phyloP scores from a whole-genome alignment of 2,113 vertebrate genomes.

The Tinamus guttatus region DNA sequence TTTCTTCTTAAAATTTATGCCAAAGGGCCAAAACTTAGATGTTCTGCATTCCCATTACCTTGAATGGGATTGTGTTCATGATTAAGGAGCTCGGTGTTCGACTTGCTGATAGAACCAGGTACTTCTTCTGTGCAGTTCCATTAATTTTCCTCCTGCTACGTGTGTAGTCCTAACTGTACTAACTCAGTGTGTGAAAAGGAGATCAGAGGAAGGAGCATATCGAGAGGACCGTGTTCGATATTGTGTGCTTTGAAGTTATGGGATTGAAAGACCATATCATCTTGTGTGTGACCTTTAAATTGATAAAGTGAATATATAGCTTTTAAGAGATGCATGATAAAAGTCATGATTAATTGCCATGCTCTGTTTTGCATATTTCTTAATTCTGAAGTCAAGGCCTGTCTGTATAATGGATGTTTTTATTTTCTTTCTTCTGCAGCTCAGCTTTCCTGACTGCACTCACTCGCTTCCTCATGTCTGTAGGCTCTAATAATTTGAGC shows the following conservation, averaged over 20 bases:
- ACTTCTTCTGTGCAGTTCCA: not conserved
- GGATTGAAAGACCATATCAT: constrained; percentile 25
- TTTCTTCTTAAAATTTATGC: not conserved
- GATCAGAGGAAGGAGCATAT: constrained; percentile 31
- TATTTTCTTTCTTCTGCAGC: constrained; percentile 68
- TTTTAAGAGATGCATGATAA: constrained; percentile 1
- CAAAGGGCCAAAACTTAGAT: not conserved
- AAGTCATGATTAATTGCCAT: constrained; percentile 57
- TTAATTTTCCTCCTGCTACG: not conserved
- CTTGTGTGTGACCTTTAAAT: constrained; percentile 31
- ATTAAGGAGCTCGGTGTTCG: not conserved
- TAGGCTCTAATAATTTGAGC: constrained; percentile 75
- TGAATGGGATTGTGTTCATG: not conserved
- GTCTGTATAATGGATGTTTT: constrained; percentile 55
- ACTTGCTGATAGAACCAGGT: not conserved
- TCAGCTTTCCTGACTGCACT: constrained; percentile 67
- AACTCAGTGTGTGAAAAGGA: constrained; percentile 39
- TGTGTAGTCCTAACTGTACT: constrained; percentile 20
- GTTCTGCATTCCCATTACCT: not conserved
- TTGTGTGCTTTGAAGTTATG: constrained; percentile 22
- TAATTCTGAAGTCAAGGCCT: constrained; percentile 53
- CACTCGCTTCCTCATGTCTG: constrained; percentile 74
- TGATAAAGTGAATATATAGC: not conserved
- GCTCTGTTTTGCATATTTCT: constrained; percentile 53
- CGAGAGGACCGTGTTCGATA: not conserved